Evolutionary conservation across 2,797 vertebrate species (phyloP), one percentile per base, ranked within the genome.

Genomic region (Macroramphosus scolopax): DNA sequence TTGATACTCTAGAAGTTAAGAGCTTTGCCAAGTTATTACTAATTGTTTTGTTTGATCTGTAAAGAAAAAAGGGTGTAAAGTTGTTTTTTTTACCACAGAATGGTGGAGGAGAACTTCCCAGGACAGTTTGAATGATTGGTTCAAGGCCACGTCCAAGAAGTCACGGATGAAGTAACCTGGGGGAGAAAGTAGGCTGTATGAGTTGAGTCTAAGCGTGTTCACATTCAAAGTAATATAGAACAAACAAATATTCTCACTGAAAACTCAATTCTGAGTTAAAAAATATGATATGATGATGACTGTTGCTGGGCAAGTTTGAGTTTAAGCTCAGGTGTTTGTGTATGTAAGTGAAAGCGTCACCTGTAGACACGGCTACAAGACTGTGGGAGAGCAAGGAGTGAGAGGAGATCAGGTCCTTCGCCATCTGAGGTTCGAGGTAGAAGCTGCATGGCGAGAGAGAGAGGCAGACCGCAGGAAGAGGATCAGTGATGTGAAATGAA

Each of bases 91-190:
- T 63, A 67, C 72, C 47, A 16, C 14, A 4, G 39, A 50, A 36
- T 71, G 63, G 33, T 75, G 72, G 8, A 75, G 40, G 6, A 68
- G 63, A 17, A 71, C n/a, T 26, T 71, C 67, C 63, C 67, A 64
- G 33, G 59, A 57, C 26, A 20, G 32, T 57, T 33, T 60, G 1
- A 37, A 26, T 2, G 67, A 10, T 30, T 51, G 55, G 17, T 68
- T 68, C 20, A 44, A 48, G 17, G 45, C 26, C 13, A 48, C 8
- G 8, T 71, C 68, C 5, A 64, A 18, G 17, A 58, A 28, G 41
- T 72, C 60, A 5, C 62, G 12, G 52, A 72, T 58, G 25, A 68
- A 68, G 26, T 68, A 68, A 51, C 63, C 63, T 67, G 6, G 8
- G 24, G 12, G 5, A 47, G 14, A 20, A 44, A 16, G n/a, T n/a